Percentiles rank a stretch among this genome's conserved stretches.
These are phyloP conservation scores for Aphrocallistes beatrix DNA, from an alignment of 37 sponge, comb jelly and placozoan genomes.

Conservation along the genomic window DNA sequence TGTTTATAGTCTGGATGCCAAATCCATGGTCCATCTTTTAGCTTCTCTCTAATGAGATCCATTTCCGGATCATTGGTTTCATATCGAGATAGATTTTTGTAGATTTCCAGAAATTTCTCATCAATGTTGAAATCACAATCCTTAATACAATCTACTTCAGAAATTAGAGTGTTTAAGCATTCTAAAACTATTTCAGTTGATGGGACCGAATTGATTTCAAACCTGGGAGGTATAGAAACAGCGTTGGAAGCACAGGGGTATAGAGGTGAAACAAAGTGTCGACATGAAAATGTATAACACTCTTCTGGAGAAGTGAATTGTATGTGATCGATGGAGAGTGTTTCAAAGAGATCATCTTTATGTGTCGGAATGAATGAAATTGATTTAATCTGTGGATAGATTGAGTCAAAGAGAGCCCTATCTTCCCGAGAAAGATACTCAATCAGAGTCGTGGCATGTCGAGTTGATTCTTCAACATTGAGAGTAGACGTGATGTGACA, in stretches of 20 bases:
- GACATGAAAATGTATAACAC: not conserved
- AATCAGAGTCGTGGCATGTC: not conserved
- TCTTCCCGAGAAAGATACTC: not conserved
- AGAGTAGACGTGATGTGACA: not conserved
- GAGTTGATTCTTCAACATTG: not conserved
- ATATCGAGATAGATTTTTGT: not conserved
- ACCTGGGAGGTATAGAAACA: not conserved
- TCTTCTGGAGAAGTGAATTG: not conserved
- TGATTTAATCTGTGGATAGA: not conserved
- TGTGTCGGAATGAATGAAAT: slow-evolving; percentile 12
- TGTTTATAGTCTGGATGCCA: not conserved
- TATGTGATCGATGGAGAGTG: not conserved
- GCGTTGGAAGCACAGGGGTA: not conserved
- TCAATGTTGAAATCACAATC: not conserved
- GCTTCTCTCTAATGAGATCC: not conserved
- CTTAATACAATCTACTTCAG: not conserved
- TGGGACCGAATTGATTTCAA: not conserved
- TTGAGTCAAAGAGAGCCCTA: not conserved
- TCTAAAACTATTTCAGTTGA: not conserved
- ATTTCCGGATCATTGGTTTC: not conserved
- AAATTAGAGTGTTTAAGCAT: not conserved
- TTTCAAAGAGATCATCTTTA: not conserved
- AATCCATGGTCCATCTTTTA: not conserved
- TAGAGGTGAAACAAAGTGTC: not conserved
- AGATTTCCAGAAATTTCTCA: not conserved